phyloP scores from a whole-genome alignment of 2,888 invertebrate species.

The Hemistola chrysoprasaria region DNA sequence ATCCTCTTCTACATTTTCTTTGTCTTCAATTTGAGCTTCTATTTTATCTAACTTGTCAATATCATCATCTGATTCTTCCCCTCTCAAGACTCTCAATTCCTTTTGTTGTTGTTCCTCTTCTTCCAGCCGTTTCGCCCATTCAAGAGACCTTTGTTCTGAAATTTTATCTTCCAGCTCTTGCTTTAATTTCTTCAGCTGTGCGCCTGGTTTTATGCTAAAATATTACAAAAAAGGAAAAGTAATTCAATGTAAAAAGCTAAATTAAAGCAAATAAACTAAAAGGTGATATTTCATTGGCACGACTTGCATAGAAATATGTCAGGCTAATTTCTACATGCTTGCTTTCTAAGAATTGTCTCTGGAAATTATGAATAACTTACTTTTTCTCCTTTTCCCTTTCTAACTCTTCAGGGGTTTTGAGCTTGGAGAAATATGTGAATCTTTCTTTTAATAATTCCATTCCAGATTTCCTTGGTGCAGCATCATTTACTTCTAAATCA shows the following conservation, averaged over 20 bases:
- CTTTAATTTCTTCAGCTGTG: conserved; percentile 86
- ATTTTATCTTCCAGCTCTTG: conserved; percentile 88
- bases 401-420: conserved; percentile 74
- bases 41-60: conserved; percentile 66
- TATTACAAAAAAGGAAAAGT: conserved; percentile 5
- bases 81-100: conserved; percentile 54
- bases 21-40: conserved; percentile 59
- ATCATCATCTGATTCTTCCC: conserved; percentile 58
- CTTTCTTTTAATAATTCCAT: conserved; percentile 86
- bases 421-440: conserved; percentile 85
- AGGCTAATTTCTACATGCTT: too few relatives aligned
- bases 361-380: too few relatives aligned
- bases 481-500: conserved; percentile 52
- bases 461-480: conserved; percentile 70
- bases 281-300: too few relatives aligned
- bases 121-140: conserved; percentile 85
- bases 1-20: conserved; percentile 44
- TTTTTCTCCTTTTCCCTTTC: conserved; percentile 81
- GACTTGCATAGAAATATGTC: too few relatives aligned
- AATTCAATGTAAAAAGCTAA: too few relatives aligned
- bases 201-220: conserved; percentile 84
- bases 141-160: conserved; percentile 85
- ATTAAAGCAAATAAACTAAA: too few relatives aligned
- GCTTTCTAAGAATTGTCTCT: too few relatives aligned
- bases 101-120: conserved; percentile 66